Evolutionary conservation across 1,140 invertebrate genomes (phyloP).

Genomic region (Trichonephila clavipes): DNA sequence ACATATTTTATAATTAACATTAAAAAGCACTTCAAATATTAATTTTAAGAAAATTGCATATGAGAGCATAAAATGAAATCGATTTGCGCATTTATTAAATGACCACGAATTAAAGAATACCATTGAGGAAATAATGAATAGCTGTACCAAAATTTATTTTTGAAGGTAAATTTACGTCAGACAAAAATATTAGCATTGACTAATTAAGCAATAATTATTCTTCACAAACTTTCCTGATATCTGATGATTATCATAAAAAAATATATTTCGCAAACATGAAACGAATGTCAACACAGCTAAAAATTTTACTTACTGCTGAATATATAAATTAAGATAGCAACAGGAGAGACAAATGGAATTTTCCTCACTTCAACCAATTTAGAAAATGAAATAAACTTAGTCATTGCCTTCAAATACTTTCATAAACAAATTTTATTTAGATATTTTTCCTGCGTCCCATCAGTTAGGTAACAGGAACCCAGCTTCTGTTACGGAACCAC

Average conservation of each 20-base stretch:
- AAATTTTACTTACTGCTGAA: constrained; percentile 25
- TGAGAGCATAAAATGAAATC: no score
- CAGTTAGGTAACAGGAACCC: neutral
- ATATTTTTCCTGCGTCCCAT: neutral
- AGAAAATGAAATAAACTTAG: constrained; percentile 7
- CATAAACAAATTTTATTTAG: constrained; percentile 2
- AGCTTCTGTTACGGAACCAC: neutral
- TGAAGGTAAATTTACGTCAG: no score
- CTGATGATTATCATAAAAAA: neutral
- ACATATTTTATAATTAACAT: no score
- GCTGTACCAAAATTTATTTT: no score
- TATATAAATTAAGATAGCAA: neutral
- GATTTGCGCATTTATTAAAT: no score
- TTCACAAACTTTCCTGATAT: neutral
- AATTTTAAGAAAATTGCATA: no score
- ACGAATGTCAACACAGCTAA: neutral
- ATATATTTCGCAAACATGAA: neutral
- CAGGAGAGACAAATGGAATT: neutral
- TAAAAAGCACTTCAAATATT: no score
- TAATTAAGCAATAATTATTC: no score
- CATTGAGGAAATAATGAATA: no score
- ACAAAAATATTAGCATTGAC: no score
- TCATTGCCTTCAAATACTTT: constrained; percentile 24
- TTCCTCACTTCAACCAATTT: neutral
- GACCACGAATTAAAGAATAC: no score